Evolutionary conservation across 2,888 invertebrate genomes (phyloP).

Genomic region (Hypomecis atomaria): DNA sequence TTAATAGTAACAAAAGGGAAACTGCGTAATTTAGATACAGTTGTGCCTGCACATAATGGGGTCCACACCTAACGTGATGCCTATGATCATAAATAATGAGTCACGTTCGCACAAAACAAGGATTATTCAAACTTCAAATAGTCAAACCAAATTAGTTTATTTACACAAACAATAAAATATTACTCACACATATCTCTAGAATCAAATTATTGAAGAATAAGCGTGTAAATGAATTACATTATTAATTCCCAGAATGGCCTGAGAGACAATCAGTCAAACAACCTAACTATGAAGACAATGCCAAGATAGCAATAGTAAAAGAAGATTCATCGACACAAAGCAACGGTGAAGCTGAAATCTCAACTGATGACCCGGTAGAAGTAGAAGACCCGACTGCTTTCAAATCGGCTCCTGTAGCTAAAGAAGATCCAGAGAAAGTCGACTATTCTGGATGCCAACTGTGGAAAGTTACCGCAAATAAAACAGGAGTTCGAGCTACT

Average conservation of each 20-base stretch:
- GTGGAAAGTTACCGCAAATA: constrained; percentile 86
- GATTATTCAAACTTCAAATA: constrained; percentile 10
- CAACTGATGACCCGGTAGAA: constrained; percentile 42
- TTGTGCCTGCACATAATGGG: constrained; percentile 31
- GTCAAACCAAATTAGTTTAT: too few species aligned
- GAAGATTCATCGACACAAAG: constrained; percentile 41
- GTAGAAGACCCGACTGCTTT: constrained; percentile 40
- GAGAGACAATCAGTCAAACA: constrained; percentile 69
- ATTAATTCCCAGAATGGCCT: constrained; percentile 68
- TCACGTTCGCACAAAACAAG: constrained; percentile 31
- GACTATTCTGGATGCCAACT: constrained; percentile 91
- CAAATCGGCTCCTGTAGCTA: constrained; percentile 44
- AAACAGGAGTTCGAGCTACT: constrained; percentile 73
- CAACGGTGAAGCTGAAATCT: constrained; percentile 41
- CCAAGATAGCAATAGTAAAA: constrained; percentile 39
- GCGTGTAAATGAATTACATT: constrained; percentile 37
- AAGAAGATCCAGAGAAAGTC: constrained; percentile 66
- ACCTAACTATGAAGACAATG: constrained; percentile 51
- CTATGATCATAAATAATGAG: constrained; percentile 42
- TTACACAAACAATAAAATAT: too few species aligned
- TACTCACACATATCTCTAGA: too few species aligned
- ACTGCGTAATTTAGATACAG: constrained; percentile 35
- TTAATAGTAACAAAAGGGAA: constrained; percentile 40
- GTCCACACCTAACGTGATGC: constrained; percentile 14
- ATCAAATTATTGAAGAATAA: constrained; percentile 13